Evolutionary conservation across 1,140 invertebrate species (phyloP).

Genomic region (Centruroides vittatus): DNA sequence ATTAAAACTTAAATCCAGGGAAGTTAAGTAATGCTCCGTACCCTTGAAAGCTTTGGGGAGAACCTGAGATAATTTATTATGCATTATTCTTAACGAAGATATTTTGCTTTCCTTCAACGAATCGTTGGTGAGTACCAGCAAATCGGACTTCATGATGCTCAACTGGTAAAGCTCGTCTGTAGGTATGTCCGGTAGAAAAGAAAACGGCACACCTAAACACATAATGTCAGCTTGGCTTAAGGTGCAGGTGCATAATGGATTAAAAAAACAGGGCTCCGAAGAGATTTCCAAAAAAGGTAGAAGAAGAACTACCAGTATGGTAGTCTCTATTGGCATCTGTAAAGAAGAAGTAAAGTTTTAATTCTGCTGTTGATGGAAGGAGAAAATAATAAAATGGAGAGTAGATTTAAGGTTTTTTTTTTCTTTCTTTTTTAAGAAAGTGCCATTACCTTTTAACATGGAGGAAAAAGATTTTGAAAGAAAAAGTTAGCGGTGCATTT

Average conservation of each 20-base stretch:
- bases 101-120: slow-evolving; percentile 30
- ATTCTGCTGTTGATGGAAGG: too few species aligned
- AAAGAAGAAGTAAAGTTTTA: too few species aligned
- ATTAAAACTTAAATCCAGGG: slow-evolving; percentile 69
- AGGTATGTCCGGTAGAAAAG: slow-evolving; percentile 39
- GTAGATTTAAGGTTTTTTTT: too few species aligned
- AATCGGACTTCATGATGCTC: slow-evolving; percentile 25
- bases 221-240: slow-evolving; percentile 36
- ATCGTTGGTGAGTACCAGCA: slow-evolving; percentile 37
- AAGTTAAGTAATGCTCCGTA: slow-evolving; percentile 54
- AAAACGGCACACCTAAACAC: slow-evolving; percentile 44
- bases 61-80: slow-evolving; percentile 35
- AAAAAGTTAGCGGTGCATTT: too few species aligned
- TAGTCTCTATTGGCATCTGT: too few species aligned
- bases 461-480: too few species aligned
- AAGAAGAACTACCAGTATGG: too few species aligned
- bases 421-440: too few species aligned
- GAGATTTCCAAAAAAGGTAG: too few species aligned
- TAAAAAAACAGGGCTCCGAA: slow-evolving; percentile 37
- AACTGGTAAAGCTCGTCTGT: slow-evolving; percentile 39
- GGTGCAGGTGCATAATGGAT: slow-evolving; percentile 46
- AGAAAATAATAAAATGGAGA: too few species aligned
- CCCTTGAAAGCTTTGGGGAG: slow-evolving; percentile 37
- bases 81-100: slow-evolving; percentile 35
- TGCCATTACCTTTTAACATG: too few species aligned